Conservation (phyloP, 2,888 invertebrate genomes). For the Liodrosophila aerea region DNA sequence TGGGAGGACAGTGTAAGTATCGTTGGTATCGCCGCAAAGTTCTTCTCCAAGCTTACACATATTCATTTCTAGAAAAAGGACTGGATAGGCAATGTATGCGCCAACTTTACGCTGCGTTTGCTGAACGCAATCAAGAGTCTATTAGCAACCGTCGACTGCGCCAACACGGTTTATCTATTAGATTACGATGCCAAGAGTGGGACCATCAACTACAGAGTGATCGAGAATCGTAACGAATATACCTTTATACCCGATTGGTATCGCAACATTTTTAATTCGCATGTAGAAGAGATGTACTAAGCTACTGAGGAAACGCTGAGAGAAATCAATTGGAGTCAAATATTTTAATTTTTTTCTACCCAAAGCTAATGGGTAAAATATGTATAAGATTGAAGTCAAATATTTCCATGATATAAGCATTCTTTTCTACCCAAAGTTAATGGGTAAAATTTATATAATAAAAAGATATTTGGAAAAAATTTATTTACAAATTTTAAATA, state of each 20-base stretch:
- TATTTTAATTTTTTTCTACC: too few species aligned
- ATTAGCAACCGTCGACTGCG: conserved; percentile 23
- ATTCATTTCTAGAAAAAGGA: conserved; percentile 17
- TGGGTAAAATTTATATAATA: too few species aligned
- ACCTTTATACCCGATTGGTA: conserved; percentile 64
- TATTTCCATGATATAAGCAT: too few species aligned
- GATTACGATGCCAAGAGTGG: conserved; percentile 34
- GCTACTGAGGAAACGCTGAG: conserved; percentile 8
- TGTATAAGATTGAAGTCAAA: too few species aligned
- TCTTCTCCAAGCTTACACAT: too few species aligned
- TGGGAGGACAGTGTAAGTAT: conserved; percentile 46
- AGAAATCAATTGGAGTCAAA: background rate
- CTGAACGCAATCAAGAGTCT: conserved; percentile 16
- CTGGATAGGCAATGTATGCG: conserved; percentile 45
- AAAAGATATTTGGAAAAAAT: too few species aligned
- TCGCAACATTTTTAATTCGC: conserved; percentile 23
- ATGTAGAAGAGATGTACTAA: conserved; percentile 21
- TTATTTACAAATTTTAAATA: too few species aligned
- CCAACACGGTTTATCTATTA: conserved; percentile 43
- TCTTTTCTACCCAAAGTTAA: too few species aligned
- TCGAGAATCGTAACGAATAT: conserved; percentile 22
- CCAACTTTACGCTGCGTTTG: conserved; percentile 37
- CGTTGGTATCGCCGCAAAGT: too few species aligned
- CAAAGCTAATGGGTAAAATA: too few species aligned
- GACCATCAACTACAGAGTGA: conserved; percentile 15